Percentiles rank a stretch among this genome's conserved stretches.
Conservation (phyloP, 1,140 invertebrate species). For the Calliphora vicina region DNA sequence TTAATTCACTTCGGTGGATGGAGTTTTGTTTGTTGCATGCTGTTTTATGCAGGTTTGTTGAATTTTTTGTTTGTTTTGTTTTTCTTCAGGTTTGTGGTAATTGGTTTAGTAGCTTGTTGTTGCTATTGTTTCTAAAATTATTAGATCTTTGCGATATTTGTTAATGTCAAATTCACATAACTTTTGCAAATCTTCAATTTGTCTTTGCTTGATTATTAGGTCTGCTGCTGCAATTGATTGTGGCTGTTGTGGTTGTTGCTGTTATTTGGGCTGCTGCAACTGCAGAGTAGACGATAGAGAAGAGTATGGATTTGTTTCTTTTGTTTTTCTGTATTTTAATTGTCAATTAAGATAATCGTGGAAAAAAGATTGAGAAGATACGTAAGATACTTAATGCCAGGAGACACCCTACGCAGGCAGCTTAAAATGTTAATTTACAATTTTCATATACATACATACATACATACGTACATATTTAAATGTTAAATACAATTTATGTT, state of each 20-base stretch:
- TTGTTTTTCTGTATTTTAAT: neutral
- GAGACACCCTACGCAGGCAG: neutral
- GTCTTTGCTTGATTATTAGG: neutral
- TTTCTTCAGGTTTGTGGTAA: neutral
- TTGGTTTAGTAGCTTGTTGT: neutral
- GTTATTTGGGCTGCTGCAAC: conserved; percentile 1
- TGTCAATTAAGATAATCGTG: neutral
- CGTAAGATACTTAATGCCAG: neutral
- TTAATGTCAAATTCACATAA: conserved; percentile 46
- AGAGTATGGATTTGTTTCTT: neutral
- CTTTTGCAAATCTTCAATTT: conserved; percentile 13
- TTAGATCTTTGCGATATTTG: conserved; percentile 45
- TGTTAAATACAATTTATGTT: too few species aligned
- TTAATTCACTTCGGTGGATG: neutral
- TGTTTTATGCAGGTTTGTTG: neutral
- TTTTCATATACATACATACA: too few species aligned
- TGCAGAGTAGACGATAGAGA: neutral
- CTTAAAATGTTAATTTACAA: neutral
- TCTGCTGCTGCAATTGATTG: neutral
- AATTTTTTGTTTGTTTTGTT: neutral
- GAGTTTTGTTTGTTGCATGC: neutral
- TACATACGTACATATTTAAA: too few species aligned
- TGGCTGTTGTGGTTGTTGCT: neutral
- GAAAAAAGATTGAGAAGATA: neutral
- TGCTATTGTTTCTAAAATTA: neutral